Conservation (phyloP, 2,113 vertebrate species). For the Donacobius atricapilla region DNA sequence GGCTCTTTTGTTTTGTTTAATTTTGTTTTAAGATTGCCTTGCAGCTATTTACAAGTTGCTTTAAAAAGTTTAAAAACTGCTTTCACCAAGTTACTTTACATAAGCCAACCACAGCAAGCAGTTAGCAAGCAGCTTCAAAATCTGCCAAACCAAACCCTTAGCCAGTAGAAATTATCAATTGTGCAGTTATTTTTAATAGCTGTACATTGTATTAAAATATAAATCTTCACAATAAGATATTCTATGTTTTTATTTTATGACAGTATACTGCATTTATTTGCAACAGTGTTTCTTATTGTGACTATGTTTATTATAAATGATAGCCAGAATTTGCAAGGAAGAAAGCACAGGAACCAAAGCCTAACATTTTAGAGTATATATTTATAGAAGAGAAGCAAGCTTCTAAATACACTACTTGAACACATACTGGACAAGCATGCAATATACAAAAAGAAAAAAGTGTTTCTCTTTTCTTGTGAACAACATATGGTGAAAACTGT, state of each 20-base stretch:
- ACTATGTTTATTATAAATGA: neutral
- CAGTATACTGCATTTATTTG: neutral
- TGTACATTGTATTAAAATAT: neutral
- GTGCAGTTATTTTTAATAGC: neutral
- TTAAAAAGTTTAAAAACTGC: neutral
- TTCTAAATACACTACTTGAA: neutral
- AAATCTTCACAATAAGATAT: neutral
- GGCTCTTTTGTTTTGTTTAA: neutral
- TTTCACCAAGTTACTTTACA: neutral
- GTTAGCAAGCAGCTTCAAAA: neutral
- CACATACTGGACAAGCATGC: neutral
- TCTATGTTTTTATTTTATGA: neutral
- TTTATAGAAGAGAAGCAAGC: neutral
- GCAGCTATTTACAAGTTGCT: neutral
- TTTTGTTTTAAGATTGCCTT: neutral
- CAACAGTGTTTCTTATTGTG: neutral
- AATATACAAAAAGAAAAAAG: neutral
- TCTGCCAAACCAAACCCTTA: neutral
- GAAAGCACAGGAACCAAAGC: neutral
- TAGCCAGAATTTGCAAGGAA: neutral
- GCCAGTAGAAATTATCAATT: neutral
- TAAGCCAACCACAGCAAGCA: neutral
- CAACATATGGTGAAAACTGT: neutral
- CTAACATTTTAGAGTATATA: neutral
- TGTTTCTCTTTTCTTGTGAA: neutral